These are phyloP conservation scores for Mycetomoellerius zeteki DNA, from an alignment of 1,140 invertebrate genomes.

Conservation along the genomic window DNA sequence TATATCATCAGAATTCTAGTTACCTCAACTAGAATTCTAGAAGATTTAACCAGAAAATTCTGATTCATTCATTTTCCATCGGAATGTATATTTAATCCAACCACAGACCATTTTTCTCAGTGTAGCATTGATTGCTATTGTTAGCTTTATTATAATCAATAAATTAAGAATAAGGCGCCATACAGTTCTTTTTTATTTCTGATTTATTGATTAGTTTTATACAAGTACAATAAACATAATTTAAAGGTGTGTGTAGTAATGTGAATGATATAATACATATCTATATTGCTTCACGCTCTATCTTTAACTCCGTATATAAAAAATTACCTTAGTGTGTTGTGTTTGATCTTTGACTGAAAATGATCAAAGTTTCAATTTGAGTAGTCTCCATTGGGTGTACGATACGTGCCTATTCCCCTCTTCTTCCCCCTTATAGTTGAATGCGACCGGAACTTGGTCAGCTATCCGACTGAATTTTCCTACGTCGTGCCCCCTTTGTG, in stretches of 20 bases:
- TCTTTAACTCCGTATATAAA: neutral
- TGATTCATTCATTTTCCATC: too few relatives aligned
- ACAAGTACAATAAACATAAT: neutral
- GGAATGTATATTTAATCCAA: too few relatives aligned
- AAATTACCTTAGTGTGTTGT: neutral
- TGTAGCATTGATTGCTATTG: neutral
- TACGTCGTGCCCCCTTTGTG: conserved; percentile 58
- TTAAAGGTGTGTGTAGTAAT: too few relatives aligned
- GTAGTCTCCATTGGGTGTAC: conserved; percentile 36
- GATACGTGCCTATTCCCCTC: conserved; percentile 19
- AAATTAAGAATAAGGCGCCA: neutral
- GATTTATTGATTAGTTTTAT: neutral
- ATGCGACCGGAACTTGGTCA: conserved; percentile 71
- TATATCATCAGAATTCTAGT: too few relatives aligned
- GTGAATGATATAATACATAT: neutral
- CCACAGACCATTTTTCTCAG: too few relatives aligned
- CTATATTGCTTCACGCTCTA: neutral
- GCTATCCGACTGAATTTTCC: conserved; percentile 74
- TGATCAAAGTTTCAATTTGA: neutral
- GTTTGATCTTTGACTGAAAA: neutral
- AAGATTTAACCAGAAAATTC: too few relatives aligned
- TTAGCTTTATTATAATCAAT: neutral
- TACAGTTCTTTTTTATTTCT: neutral
- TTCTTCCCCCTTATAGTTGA: conserved; percentile 11
- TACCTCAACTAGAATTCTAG: too few relatives aligned